phyloP scores from a whole-genome alignment of 92 coral and sea anemone genomes.

The Parazoanthus darwini region DNA sequence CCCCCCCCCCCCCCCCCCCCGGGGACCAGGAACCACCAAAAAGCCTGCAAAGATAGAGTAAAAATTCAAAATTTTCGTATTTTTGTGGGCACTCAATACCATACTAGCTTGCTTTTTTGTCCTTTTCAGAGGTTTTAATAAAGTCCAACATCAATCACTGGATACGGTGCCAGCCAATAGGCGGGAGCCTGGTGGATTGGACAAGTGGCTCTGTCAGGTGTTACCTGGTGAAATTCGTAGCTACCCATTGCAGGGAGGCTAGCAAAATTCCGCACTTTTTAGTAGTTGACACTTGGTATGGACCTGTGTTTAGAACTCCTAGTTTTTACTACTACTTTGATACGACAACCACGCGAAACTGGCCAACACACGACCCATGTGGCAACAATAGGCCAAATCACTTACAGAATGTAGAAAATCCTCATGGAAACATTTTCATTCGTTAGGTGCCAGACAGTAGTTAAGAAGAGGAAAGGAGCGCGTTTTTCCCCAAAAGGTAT shows the following conservation, averaged over 20 bases:
- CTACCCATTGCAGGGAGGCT: not conserved
- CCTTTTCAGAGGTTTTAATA: constrained; percentile 45
- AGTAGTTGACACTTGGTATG: not conserved
- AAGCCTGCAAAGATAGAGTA: too few species aligned
- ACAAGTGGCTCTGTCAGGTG: constrained; percentile 39
- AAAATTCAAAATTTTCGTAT: not conserved
- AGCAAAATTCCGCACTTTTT: not conserved
- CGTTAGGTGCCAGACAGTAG: constrained; percentile 37
- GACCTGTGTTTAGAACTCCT: not conserved
- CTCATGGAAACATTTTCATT: constrained; percentile 71
- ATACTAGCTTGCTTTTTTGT: not conserved
- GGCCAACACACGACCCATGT: constrained; percentile 77
- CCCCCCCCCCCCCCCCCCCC: too few species aligned
- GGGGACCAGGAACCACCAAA: too few species aligned
- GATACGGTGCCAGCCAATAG: constrained; percentile 53
- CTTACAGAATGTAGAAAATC: constrained; percentile 56
- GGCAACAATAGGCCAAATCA: constrained; percentile 9
- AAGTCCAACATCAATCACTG: constrained; percentile 66
- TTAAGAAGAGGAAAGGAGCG: too few species aligned
- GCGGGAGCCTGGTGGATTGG: constrained; percentile 49
- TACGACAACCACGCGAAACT: constrained; percentile 23
- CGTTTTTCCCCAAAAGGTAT: too few species aligned
- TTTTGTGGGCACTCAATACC: not conserved
- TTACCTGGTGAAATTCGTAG: constrained; percentile 48
- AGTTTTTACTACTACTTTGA: constrained; percentile 40